Evolutionary conservation across 2,113 vertebrate species (phyloP).

Genomic region (Ptilonorhynchus violaceus): DNA sequence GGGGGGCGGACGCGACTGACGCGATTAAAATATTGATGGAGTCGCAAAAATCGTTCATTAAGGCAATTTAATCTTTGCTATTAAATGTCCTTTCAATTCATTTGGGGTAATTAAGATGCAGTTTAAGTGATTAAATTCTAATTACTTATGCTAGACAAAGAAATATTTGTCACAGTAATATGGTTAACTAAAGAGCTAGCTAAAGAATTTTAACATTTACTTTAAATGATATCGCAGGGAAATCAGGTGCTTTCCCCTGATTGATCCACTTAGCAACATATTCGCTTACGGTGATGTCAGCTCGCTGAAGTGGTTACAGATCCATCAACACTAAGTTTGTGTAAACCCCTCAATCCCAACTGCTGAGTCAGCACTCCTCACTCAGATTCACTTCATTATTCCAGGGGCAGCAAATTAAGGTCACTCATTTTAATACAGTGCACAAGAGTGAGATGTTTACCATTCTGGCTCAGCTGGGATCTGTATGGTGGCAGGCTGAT

Average conservation of each 20-base stretch:
- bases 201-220: constrained; percentile 70
- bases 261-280: constrained; percentile 51
- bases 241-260: constrained; percentile 65
- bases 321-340: constrained; percentile 12
- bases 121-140: constrained; percentile 79
- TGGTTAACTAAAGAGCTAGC: constrained; percentile 64
- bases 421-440: not conserved
- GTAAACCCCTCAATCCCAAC: not conserved
- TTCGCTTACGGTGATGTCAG: constrained; percentile 9
- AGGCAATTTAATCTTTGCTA: constrained; percentile 81
- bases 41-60: constrained; percentile 78
- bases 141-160: constrained; percentile 75
- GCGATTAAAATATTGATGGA: constrained; percentile 71
- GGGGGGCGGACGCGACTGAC: not conserved
- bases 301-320: not conserved
- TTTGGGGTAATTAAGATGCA: constrained; percentile 78
- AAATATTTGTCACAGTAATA: constrained; percentile 76
- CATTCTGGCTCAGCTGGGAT: not conserved
- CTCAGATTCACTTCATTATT: not conserved
- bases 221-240: constrained; percentile 58
- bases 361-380: not conserved
- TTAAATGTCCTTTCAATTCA: constrained; percentile 78
- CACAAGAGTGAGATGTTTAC: not conserved
- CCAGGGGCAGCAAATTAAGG: constrained; percentile 8
- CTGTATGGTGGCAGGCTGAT: not conserved